Base-by-base conservation (phyloP, 2,888 invertebrate genomes). In the Stenurella melanura region DNA sequence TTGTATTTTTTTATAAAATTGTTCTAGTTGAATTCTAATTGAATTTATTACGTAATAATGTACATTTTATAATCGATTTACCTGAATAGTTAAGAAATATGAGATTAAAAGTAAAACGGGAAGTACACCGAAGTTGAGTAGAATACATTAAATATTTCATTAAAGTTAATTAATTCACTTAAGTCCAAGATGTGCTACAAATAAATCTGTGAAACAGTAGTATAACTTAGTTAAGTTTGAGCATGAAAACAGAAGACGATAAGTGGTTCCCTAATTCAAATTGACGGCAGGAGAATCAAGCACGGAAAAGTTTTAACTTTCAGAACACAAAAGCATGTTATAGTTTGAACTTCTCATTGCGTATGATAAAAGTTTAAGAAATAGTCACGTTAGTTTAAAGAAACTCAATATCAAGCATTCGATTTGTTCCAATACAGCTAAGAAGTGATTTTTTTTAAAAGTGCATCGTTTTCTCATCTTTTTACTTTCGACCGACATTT, bases 171-270 rank as follows among this genome's bases (percentile, higher is more conserved):
- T 11, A 60, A 60, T 12, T 60, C 11, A 21, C 12, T 60, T 26
- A 21, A 7, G 19, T 60, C 15, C 21, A 60, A 60, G n/a, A 60
- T 60, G 58, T 60, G 19, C 58, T 26, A 26, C 19, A 26, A 60
- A 60, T 60, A 60, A 21, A 60, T 60, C 26, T 60, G 19, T 15
- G 58, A 21, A 60, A 60, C 26, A 60, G 58, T n/a, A 60, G 21
- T 15, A 21, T 26, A 60, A 60, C 19, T 60, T 26, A 15, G 58
- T 60, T 15, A 12, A 60, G 58, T 60, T 60, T 21, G 21, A 21
- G 21, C 26, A 19, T 21, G 58, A 60, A 15, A 60, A 60, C 26
- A 26, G 21, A 19, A 21, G n/a, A 42, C 10, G 42, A 42, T 42
- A 42, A 42, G 42, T 42, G 15, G 4, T 15, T 15, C 42, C 15